These are phyloP conservation scores for Barbus barbus DNA, from an alignment of 2,113 vertebrate genomes.

Conservation along the genomic window DNA sequence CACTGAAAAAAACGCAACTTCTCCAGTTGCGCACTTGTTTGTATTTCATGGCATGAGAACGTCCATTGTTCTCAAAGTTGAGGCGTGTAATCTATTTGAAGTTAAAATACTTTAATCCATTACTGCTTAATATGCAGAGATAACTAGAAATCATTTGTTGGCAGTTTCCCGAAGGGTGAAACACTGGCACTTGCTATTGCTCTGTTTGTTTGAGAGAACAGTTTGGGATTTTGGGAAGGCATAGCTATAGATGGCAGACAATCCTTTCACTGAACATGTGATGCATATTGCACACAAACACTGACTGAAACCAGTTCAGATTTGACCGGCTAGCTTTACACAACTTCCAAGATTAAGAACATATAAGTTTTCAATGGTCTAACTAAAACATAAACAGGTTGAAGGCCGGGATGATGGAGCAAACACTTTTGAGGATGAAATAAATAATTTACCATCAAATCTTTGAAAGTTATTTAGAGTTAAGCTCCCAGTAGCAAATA, in stretches of 20 bases:
- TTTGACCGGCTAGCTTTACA: neutral
- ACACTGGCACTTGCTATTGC: neutral
- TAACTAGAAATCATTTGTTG: neutral
- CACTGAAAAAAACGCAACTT: neutral
- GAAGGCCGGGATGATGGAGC: neutral
- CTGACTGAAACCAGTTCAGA: neutral
- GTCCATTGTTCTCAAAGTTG: neutral
- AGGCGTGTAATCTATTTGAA: neutral
- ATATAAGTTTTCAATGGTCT: neutral
- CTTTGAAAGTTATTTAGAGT: neutral
- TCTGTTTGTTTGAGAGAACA: neutral
- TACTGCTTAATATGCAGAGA: neutral
- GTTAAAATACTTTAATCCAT: neutral
- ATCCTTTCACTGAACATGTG: neutral
- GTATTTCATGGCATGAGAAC: neutral
- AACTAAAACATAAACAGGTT: neutral
- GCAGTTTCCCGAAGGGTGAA: neutral
- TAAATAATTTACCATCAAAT: neutral
- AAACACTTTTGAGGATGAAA: neutral
- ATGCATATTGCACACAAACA: neutral
- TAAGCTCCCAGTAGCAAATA: neutral
- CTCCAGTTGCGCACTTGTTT: neutral
- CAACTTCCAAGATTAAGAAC: neutral
- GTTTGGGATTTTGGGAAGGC: constrained; percentile 2
- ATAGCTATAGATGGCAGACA: neutral